phyloP scores from a whole-genome alignment of 2,113 vertebrate genomes.

The Brachionichthys hirsutus region DNA sequence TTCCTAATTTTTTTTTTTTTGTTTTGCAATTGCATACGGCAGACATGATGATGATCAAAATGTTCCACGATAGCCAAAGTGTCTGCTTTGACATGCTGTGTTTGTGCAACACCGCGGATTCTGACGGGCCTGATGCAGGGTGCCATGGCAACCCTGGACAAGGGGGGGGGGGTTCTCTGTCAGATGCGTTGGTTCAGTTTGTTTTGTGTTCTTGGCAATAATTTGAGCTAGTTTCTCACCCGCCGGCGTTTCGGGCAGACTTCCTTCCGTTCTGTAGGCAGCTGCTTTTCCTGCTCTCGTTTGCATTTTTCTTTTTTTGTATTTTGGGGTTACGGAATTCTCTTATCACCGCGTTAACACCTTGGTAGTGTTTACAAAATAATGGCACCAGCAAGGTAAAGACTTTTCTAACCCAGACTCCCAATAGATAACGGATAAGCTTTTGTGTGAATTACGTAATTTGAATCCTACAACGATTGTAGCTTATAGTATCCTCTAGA shows the following conservation, averaged over 20 bases:
- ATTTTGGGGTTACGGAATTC: conserved; percentile 62
- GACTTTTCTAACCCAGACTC: conserved; percentile 89
- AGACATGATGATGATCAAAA: conserved; percentile 56
- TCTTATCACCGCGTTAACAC: conserved; percentile 58
- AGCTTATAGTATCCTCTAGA: conserved; percentile 92
- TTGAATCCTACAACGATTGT: conserved; percentile 74
- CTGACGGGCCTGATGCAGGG: conserved; percentile 25
- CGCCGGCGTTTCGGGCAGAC: conserved; percentile 73
- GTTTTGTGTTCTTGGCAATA: conserved; percentile 70
- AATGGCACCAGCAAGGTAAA: conserved; percentile 73
- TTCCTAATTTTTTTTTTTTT: conserved; percentile 31
- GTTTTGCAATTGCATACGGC: conserved; percentile 58
- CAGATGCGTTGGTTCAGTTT: conserved; percentile 60
- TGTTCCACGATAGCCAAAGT: conserved; percentile 60
- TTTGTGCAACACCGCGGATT: conserved; percentile 39
- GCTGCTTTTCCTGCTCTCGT: conserved; percentile 81
- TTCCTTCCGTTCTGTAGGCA: conserved; percentile 85
- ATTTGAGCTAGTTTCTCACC: conserved; percentile 62
- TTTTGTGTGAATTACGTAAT: conserved; percentile 78
- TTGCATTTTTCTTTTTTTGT: conserved; percentile 58
- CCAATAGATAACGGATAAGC: conserved; percentile 80
- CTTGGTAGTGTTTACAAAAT: conserved; percentile 76
- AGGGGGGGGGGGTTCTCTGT: conserved; percentile 68
- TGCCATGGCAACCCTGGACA: conserved; percentile 45
- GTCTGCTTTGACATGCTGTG: conserved; percentile 43